Base-by-base conservation (phyloP, 1,140 invertebrate genomes). In the Rhynchophorus ferrugineus region DNA sequence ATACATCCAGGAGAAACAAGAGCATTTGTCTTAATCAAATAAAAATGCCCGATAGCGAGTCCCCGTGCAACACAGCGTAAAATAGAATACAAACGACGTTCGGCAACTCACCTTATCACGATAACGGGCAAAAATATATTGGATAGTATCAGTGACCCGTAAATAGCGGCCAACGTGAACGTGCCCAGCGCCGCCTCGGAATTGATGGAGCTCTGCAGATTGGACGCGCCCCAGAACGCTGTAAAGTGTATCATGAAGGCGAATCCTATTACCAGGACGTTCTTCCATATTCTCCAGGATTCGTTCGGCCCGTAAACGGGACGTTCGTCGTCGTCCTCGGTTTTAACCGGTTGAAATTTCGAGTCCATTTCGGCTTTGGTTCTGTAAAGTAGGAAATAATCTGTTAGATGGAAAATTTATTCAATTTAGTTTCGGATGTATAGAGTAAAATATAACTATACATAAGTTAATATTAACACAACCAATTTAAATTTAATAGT, bases 161-260 rank as follows among this genome's bases (percentile, higher is more conserved):
- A 93, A 43, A 90, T 82, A 0, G 84, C 76, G 0, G 84, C 78
- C 14, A 89, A 63, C 0, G 84, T 85, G 44, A 80, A 81, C 0
- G 83, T 84, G 2, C 85, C 85, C 0, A 86, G 69, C 0, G 80
- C 78, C 1, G 75, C 75, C 44, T 82, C 79, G 0, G 79, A 75
- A 64, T 86, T 85, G 8, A 86, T 75, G 0, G 83, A 85, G 63
- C 82, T 85, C 66, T 87, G 87, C 1, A 91, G 74, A 62, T 88
- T 89, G 3, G 84, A 80, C 2, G 87, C 78, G 1, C 85, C 83
- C 70, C 89, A 85, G 66, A 88, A 91, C 1, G 87, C 85, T 1
- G 84, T 89, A 66, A 91, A 90, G 29, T 89, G 81, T 29, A 89
- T 73, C 75, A 89, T 84, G 66, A 90, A 90, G 2, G 85, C 83